phyloP scores from a whole-genome alignment of 2,888 invertebrate species.

The Drosophila subsilvestris region DNA sequence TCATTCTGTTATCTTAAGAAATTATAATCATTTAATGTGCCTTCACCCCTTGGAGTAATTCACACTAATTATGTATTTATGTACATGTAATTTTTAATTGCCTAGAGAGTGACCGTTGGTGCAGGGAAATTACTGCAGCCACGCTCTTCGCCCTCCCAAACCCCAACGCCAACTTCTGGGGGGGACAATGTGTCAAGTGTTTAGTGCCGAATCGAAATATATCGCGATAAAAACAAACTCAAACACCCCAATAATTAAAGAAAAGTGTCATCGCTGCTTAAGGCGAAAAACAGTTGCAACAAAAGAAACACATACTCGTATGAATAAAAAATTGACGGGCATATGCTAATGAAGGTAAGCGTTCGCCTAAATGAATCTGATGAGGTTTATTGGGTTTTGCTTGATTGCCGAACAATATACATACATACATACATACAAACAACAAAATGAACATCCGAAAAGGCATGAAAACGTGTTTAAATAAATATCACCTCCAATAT shows the following conservation, averaged over 20 bases:
- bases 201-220: conserved; percentile 34
- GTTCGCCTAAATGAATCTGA: conserved; percentile 44
- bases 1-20: no score
- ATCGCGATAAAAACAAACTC: conserved; percentile 39
- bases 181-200: conserved; percentile 30
- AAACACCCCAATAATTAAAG: conserved; percentile 38
- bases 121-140: no score
- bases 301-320: conserved; percentile 26
- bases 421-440: conserved; percentile 14
- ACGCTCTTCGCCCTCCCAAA: no score
- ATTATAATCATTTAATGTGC: no score
- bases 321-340: conserved; percentile 49
- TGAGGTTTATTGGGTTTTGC: conserved; percentile 51
- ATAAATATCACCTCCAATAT: conserved; percentile 43
- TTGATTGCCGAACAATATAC: conserved; percentile 40
- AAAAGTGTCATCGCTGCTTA: conserved; percentile 46
- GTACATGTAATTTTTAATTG: no score
- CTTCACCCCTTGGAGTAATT: no score
- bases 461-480: conserved; percentile 59
- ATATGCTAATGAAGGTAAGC: conserved; percentile 57
- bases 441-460: conserved; percentile 39
- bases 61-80: no score
- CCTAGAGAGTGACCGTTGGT: no score
- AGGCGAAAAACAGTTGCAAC: conserved; percentile 48
- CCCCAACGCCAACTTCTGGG: conserved; percentile 10